Evolutionary conservation across 2,888 invertebrate species (phyloP).

Genomic region (Gerris lacustris): DNA sequence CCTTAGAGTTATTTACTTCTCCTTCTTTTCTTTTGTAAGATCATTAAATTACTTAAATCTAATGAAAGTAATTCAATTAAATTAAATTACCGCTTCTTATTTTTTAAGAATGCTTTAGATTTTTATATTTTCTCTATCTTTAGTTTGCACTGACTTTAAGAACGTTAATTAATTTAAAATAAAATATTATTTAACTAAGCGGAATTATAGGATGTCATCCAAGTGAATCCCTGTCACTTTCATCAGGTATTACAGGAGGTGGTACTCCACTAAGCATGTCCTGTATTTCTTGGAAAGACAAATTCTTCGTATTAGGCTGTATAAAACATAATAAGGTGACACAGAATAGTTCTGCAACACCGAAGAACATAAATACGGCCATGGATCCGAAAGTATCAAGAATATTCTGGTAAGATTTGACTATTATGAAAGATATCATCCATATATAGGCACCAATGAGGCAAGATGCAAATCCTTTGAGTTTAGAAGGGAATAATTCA

Average conservation of each 20-base stretch:
- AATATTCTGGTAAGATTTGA: background rate
- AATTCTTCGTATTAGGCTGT: conserved; percentile 1
- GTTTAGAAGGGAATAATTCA: background rate
- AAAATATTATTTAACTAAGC: no score
- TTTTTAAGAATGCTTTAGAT: no score
- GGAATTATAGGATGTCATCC: background rate
- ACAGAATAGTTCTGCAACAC: background rate
- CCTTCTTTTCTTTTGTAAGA: no score
- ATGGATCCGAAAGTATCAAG: background rate
- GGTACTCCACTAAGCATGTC: background rate
- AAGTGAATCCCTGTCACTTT: background rate
- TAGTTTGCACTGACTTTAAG: no score
- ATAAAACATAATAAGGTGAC: background rate
- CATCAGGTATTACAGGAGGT: background rate
- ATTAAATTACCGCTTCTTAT: no score
- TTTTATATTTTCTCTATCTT: no score
- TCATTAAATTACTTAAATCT: no score
- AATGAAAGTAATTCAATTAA: no score
- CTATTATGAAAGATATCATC: background rate
- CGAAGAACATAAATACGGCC: background rate
- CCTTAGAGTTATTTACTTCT: no score
- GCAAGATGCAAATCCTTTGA: conserved; percentile 5
- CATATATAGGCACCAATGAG: background rate
- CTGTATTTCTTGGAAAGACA: conserved; percentile 8
- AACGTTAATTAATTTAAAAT: no score